phyloP scores from a whole-genome alignment of 2,888 invertebrate species.

The Chloromyia formosa region DNA sequence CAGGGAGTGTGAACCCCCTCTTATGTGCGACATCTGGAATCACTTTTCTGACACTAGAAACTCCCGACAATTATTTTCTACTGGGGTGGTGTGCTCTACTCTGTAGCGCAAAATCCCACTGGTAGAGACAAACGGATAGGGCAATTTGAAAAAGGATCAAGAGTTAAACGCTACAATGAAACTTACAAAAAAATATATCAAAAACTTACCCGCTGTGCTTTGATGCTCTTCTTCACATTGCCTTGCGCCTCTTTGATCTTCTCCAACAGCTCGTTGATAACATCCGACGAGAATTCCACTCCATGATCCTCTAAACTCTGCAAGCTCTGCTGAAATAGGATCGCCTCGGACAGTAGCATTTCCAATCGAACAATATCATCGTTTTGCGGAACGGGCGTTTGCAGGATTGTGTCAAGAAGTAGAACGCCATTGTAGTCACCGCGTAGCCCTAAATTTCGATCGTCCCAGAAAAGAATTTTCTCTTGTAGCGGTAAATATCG shows the following conservation, averaged over 20 bases:
- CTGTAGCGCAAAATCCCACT: too few relatives aligned
- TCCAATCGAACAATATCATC: conserved; percentile 85
- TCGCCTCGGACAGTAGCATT: conserved; percentile 87
- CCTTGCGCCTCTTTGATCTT: conserved; percentile 77
- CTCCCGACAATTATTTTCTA: too few relatives aligned
- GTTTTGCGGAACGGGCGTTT: conserved; percentile 78
- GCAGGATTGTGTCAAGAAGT: conserved; percentile 86
- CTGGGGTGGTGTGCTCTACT: too few relatives aligned
- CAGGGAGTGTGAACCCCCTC: too few relatives aligned
- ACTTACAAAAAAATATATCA: too few relatives aligned
- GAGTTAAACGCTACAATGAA: too few relatives aligned
- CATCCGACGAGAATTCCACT: conserved; percentile 80
- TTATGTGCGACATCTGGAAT: too few relatives aligned
- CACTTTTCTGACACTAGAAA: too few relatives aligned
- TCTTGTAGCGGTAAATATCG: conserved; percentile 82
- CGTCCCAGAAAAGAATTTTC: conserved; percentile 85
- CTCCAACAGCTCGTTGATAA: conserved; percentile 78
- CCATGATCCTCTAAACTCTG: conserved; percentile 77
- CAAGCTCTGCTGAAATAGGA: conserved; percentile 83
- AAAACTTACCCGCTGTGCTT: conserved; percentile 83
- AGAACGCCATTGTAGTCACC: conserved; percentile 92
- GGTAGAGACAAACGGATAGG: too few relatives aligned
- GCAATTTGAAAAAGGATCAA: too few relatives aligned
- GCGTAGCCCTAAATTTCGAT: conserved; percentile 81
- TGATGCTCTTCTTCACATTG: conserved; percentile 83